Conservation (phyloP, 2,113 vertebrate genomes). For the Osmerus eperlanus region DNA sequence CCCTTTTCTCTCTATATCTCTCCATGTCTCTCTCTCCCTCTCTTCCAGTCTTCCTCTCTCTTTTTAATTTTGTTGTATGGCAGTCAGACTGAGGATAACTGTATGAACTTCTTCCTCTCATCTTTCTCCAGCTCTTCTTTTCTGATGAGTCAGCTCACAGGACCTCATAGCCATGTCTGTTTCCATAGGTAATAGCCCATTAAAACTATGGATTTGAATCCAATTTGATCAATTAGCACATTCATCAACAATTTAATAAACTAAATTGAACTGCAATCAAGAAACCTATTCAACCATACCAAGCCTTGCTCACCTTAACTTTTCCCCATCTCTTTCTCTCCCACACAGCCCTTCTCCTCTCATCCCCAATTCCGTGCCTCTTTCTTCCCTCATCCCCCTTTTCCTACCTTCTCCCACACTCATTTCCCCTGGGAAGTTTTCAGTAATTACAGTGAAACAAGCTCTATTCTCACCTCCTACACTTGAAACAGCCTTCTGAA, state of each 20-base stretch:
- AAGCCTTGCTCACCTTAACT: neutral
- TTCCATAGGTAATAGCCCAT: neutral
- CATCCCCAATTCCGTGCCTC: no score
- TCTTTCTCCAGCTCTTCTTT: neutral
- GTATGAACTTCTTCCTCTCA: conserved; percentile 12
- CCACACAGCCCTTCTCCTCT: no score
- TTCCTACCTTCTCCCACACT: no score
- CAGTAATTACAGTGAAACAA: no score
- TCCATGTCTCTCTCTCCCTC: neutral
- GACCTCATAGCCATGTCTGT: neutral
- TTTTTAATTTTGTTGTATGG: conserved; percentile 27
- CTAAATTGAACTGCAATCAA: neutral
- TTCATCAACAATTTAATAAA: neutral
- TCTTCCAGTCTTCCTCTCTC: neutral
- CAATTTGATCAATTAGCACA: neutral
- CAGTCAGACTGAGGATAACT: conserved; percentile 18
- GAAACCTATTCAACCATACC: neutral
- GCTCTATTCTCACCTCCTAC: no score
- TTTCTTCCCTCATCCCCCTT: no score
- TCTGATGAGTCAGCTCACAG: neutral
- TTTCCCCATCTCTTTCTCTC: neutral
- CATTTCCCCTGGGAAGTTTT: no score
- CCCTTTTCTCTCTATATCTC: neutral
- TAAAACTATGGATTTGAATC: neutral
- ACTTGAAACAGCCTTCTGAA: no score